These are phyloP conservation scores for Stratiomys singularior DNA, from an alignment of 2,888 invertebrate species.

Conservation along the genomic window DNA sequence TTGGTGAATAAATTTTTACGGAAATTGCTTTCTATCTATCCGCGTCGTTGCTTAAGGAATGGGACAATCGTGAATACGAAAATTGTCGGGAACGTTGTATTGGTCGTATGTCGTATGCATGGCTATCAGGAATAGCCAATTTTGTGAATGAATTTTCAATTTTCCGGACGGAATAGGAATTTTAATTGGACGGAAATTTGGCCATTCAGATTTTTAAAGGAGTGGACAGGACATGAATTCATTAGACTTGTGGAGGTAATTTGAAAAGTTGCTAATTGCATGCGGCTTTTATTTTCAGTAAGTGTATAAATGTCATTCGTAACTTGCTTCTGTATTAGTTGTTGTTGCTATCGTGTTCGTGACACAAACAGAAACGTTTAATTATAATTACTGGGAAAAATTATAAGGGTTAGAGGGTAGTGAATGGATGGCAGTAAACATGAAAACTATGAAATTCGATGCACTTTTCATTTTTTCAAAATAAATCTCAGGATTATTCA, in stretches of 20 bases:
- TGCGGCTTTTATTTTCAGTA: too few species aligned
- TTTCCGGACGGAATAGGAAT: constrained; percentile 5
- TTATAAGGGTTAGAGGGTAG: too few species aligned
- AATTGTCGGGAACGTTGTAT: background rate
- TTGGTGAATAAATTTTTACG: background rate
- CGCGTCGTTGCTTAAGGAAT: background rate
- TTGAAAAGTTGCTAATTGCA: background rate
- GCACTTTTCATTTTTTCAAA: too few species aligned
- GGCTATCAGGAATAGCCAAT: constrained; percentile 8
- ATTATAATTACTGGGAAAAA: too few species aligned
- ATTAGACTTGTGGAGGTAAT: background rate
- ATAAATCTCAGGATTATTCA: too few species aligned
- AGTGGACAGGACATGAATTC: constrained; percentile 17
- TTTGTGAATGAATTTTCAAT: constrained; percentile 31
- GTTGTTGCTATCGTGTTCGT: too few species aligned
- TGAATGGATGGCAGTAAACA: too few species aligned
- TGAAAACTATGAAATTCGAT: too few species aligned
- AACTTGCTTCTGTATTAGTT: too few species aligned
- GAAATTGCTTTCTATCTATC: background rate
- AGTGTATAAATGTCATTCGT: too few species aligned
- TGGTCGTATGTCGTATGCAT: background rate
- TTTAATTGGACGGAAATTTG: constrained; percentile 33
- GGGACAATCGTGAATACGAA: background rate
- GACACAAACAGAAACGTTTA: too few species aligned
- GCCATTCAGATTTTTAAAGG: constrained; percentile 15